phyloP scores from a whole-genome alignment of 2,113 vertebrate genomes.

The Bos javanicus region DNA sequence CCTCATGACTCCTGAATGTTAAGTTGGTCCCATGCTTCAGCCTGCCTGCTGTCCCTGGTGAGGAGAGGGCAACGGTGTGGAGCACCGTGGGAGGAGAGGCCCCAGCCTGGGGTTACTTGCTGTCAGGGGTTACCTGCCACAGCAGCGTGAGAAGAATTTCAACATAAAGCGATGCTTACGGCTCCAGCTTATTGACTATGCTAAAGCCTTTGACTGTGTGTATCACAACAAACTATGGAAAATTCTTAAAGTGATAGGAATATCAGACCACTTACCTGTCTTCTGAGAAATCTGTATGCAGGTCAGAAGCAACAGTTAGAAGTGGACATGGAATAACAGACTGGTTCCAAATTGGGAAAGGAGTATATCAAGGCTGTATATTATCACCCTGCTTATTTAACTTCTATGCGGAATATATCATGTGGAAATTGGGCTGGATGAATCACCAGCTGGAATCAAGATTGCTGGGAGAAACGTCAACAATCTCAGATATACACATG shows the following conservation, averaged over 20 bases:
- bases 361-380: not conserved
- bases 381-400: not conserved
- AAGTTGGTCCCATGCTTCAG: not conserved
- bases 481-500: not conserved
- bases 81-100: not conserved
- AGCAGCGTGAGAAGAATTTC: not conserved
- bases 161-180: not conserved
- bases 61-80: not conserved
- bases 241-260: not conserved
- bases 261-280: not conserved
- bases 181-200: not conserved
- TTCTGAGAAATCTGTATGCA: not conserved
- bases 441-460: not conserved
- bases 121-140: not conserved
- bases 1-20: not conserved
- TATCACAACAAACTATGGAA: not conserved
- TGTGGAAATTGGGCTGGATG: not conserved
- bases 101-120: not conserved
- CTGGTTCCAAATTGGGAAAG: not conserved
- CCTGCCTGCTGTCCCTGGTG: not conserved
- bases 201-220: not conserved
- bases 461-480: not conserved
- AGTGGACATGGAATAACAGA: not conserved
- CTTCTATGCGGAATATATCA: not conserved
- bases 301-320: not conserved